Percentiles rank a stretch among this genome's conserved stretches.
Conservation (phyloP, 1,140 invertebrate species). For the Centruroides sculpturatus region DNA sequence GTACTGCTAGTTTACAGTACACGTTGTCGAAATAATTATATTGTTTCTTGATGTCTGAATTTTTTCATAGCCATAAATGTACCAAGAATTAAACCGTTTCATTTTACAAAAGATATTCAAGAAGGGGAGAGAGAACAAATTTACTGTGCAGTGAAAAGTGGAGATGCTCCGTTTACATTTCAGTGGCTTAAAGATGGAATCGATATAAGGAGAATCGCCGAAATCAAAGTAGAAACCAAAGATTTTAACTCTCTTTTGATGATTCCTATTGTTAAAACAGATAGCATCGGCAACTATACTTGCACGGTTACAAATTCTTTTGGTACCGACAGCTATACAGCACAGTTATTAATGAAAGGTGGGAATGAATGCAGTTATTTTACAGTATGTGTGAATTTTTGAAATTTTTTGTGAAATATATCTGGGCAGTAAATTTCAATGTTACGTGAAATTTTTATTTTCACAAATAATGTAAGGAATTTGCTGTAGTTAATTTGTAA, state of each 20-base stretch:
- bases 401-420: too few relatives aligned
- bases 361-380: neutral
- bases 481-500: too few relatives aligned
- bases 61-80: too few relatives aligned
- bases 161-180: constrained; percentile 19
- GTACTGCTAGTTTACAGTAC: too few relatives aligned
- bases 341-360: constrained; percentile 7
- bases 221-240: too few relatives aligned
- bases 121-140: constrained; percentile 46
- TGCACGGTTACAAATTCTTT: constrained; percentile 20
- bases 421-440: too few relatives aligned
- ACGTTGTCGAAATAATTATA: too few relatives aligned
- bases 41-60: too few relatives aligned
- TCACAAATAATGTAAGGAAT: too few relatives aligned
- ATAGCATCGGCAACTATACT: constrained; percentile 22
- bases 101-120: constrained; percentile 36
- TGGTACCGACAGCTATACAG: constrained; percentile 16
- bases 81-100: constrained; percentile 14
- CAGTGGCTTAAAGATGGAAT: constrained; percentile 19
- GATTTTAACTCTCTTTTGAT: too few relatives aligned
- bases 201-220: neutral
- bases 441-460: too few relatives aligned
- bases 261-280: neutral
- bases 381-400: too few relatives aligned
- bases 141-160: constrained; percentile 24